A percentile compares a stretch with the other conserved stretches of the same genome.
These are phyloP conservation scores for Corythaeola cristata DNA, from an alignment of 2,113 vertebrate species.

Conservation along the genomic window DNA sequence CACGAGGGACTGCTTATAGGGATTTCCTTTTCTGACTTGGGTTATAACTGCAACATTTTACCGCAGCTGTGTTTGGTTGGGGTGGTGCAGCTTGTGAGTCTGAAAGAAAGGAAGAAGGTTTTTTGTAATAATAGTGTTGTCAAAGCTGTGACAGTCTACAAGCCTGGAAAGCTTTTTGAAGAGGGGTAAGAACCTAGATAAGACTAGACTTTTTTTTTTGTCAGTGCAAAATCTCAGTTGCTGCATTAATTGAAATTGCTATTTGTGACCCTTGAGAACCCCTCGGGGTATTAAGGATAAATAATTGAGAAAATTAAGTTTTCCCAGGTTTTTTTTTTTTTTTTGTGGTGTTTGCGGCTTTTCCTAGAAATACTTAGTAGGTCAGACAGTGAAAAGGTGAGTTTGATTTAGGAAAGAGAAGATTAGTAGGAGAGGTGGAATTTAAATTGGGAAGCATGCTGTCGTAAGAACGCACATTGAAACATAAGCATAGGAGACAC, in stretches of 20 bases:
- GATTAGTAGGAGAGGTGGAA: background rate
- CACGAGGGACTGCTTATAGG: rapidly evolving
- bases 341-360: background rate
- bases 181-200: background rate
- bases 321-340: background rate
- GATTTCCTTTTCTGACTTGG: background rate
- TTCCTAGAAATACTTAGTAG: background rate
- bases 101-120: background rate
- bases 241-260: background rate
- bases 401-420: background rate
- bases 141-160: background rate
- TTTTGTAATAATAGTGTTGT: background rate
- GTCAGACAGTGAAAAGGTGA: background rate
- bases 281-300: background rate
- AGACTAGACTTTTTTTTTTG: background rate
- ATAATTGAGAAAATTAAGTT: background rate
- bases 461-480: background rate
- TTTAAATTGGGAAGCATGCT: background rate
- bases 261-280: background rate
- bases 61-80: background rate
- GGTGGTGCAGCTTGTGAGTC: background rate
- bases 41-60: background rate
- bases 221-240: background rate
- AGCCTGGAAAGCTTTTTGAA: background rate
- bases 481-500: rapidly evolving